phyloP scores from a whole-genome alignment of 2,888 invertebrate species.

The Andricus quercusramuli region DNA sequence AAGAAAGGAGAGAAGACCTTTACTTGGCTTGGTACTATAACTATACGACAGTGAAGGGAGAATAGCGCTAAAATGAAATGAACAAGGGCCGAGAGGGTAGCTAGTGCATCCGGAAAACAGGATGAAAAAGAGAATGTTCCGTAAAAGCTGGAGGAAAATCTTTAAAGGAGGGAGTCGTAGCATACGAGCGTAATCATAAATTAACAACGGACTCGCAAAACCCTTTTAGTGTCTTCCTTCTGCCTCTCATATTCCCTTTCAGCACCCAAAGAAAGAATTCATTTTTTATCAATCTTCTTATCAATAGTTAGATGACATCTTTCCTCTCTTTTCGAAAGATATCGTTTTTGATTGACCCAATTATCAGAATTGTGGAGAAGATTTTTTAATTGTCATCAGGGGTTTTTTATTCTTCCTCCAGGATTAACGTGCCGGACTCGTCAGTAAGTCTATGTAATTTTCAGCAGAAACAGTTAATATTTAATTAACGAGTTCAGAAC shows the following conservation, averaged over 20 bases:
- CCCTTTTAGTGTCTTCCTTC: neutral
- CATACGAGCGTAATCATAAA: slow-evolving; percentile 24
- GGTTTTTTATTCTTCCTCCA: too few species aligned
- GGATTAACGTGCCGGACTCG: too few species aligned
- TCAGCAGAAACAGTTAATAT: too few species aligned
- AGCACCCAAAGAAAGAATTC: neutral
- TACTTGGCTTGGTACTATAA: slow-evolving; percentile 5
- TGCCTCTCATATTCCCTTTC: neutral
- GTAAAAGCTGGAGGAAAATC: slow-evolving; percentile 44
- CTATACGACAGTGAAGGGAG: slow-evolving; percentile 34
- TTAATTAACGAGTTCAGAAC: too few species aligned
- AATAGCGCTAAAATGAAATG: slow-evolving; percentile 50
- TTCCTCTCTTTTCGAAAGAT: too few species aligned
- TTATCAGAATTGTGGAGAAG: too few species aligned
- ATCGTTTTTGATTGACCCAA: too few species aligned
- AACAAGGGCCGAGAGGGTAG: slow-evolving; percentile 45
- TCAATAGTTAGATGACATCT: too few species aligned
- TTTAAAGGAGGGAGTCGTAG: slow-evolving; percentile 8
- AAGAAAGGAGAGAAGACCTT: slow-evolving; percentile 39
- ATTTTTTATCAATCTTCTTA: neutral
- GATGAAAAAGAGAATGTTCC: slow-evolving; percentile 44
- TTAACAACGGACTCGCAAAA: slow-evolving; percentile 17
- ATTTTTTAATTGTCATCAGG: too few species aligned
- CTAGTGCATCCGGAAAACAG: slow-evolving; percentile 46
- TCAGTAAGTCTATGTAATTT: too few species aligned